Evolutionary conservation across 2,113 vertebrate genomes (phyloP), one percentile per base, ranked within the genome.

Genomic region (Recurvirostra avosetta): DNA sequence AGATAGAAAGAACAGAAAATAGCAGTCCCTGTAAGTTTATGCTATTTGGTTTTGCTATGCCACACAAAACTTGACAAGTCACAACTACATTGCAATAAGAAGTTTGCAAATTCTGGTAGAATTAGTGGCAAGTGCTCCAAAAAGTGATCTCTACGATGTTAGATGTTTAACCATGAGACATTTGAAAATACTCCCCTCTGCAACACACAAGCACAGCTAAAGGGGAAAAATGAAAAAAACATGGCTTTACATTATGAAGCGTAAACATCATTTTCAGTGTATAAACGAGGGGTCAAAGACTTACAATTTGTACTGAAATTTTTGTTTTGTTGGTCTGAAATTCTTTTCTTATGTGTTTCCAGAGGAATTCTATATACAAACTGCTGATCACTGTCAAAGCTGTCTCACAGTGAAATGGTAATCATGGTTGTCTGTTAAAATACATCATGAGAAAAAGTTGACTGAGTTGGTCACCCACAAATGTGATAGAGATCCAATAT

Each of bases 151-250:
- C 30, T 43, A 4, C 17, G 14, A 25, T 32, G 11, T 14, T 23
- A 21, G 1, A 2, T 4, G 1, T 53, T 73, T 59, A 74, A 17
- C 5, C 8, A 23, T 0, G 4, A 16, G 7, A 49, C 27, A 40
- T 70, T 45, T 74, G 15, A 68, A 88, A 78, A 68, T 43, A n/a
- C 4, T 32, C 8, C 27, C 5, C 9, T 68, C 17, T 59, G 12
- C 45, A 62, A 23, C 3, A 14, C 10, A 9, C 3, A 58, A 50
- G 8, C 29, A 67, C 2, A 61, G 6, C 25, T 45, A 52, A 75
- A 45, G 25, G 6, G 12, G 23, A 15, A 52, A 3, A 8, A 36
- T 22, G 11, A 23, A 49, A 23, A 49, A 49, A 20, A 5, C 21
- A 22, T 49, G 47, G 47, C 47, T 22, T 45, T 45, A 61, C 1